phyloP scores from a whole-genome alignment of 1,140 invertebrate genomes.

The Trichoplusia ni region DNA sequence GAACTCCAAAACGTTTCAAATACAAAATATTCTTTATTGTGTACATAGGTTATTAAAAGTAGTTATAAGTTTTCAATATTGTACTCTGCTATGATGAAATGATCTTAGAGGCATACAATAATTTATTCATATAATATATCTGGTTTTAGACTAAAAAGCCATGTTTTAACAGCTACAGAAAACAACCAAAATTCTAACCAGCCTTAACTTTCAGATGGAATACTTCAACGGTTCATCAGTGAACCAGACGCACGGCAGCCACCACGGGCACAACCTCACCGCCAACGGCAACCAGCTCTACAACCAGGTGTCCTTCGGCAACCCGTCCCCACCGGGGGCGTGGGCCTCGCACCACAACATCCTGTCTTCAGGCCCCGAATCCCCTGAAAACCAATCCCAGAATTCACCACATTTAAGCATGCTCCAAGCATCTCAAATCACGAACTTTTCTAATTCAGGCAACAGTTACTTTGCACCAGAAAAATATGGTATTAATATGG shows the following conservation, averaged over 20 bases:
- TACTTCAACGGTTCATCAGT: conserved; percentile 83
- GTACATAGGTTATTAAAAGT: too few species aligned
- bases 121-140: too few species aligned
- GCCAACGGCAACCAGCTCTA: conserved; percentile 75
- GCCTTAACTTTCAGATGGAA: conserved; percentile 81
- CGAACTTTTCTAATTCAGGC: conserved; percentile 71
- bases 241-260: conserved; percentile 70
- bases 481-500: conserved; percentile 81
- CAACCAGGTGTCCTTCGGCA: conserved; percentile 75
- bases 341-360: conserved; percentile 76
- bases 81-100: too few species aligned
- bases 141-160: too few species aligned
- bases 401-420: conserved; percentile 72
- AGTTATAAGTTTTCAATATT: too few species aligned
- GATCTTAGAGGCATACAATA: too few species aligned
- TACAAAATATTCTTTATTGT: too few species aligned
- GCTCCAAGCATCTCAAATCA: conserved; percentile 75
- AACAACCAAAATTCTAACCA: background rate
- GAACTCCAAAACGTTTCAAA: too few species aligned
- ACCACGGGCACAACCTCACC: conserved; percentile 67
- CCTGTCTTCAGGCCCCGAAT: conserved; percentile 68
- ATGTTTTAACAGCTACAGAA: background rate
- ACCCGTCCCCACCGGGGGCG: conserved; percentile 65
- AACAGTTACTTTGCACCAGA: conserved; percentile 77
- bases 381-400: conserved; percentile 71